Evolutionary conservation across 2,888 invertebrate genomes (phyloP), one percentile per base, ranked within the genome.

Genomic region (Nyleta sp.): DNA sequence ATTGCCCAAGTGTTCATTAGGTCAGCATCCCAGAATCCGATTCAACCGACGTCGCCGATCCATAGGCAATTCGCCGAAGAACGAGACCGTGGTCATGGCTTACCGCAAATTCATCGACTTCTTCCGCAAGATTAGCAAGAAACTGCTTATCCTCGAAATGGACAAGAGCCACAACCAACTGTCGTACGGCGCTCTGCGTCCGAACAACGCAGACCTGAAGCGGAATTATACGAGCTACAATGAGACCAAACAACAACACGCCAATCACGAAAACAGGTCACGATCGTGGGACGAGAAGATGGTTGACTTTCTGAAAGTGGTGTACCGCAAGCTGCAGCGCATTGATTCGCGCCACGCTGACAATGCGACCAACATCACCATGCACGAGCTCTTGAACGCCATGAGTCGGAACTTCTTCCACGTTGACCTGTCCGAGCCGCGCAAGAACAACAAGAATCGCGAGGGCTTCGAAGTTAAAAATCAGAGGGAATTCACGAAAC

Each of bases 21-120:
- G 96, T 5, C 96, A 96, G 86, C 98, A 98, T 91, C 98, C 98
- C 0, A 92, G 96, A 8, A 93, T 97, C 35, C 92, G 97, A 53
- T 96, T 96, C 95, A 96, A 95, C 85, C 92, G 96, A 22, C 92
- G 93, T 80, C 93, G 94, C 1, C 91, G 94, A 57, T 94, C 95
- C 0, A 91, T 92, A 2, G 89, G 92, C 0, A 85, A 75, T 0
- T 13, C 50, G 0, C 64, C 80, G 2, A 73, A 70, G 46, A 84
- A 84, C 48, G 83, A 82, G 28, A 84, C 84, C 0, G 81, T 80
- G 0, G 68, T 78, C 0, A 78, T 81, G 71, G 83, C 84, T 82
- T 88, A 84, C 79, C 84, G 85, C 8, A 89, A 87, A 72, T 90
- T 90, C 72, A 88, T 90, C 65, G 89, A 90, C 24, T 90, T 90